Percentiles rank a stretch among this genome's conserved stretches.
These are phyloP conservation scores for Vulpes vulpes DNA, from an alignment of 2,113 vertebrate species.

Conservation along the genomic window DNA sequence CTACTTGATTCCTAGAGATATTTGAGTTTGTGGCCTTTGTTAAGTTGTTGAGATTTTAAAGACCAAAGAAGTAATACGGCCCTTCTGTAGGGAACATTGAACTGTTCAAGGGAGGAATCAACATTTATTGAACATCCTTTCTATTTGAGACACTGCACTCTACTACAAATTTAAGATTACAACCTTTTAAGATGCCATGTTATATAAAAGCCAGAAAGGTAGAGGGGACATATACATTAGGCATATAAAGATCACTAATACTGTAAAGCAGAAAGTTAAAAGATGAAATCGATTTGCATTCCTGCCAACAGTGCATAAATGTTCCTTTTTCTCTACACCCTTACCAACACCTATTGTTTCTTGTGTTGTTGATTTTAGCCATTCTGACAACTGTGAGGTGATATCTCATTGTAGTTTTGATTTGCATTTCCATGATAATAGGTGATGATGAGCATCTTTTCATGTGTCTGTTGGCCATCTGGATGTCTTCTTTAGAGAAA, in stretches of 20 bases:
- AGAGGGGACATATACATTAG: background rate
- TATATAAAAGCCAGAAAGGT: constrained; percentile 12
- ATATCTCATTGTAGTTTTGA: background rate
- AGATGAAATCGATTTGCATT: background rate
- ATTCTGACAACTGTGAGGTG: background rate
- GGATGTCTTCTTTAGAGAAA: background rate
- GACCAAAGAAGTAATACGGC: background rate
- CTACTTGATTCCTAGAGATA: background rate
- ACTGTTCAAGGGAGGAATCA: background rate
- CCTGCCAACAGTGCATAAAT: background rate
- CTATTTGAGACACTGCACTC: background rate
- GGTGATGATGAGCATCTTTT: background rate
- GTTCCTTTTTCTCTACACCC: background rate
- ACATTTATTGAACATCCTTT: constrained; percentile 12
- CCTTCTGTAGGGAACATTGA: constrained; percentile 25
- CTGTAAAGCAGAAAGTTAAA: constrained; percentile 1
- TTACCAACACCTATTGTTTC: background rate
- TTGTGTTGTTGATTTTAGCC: background rate
- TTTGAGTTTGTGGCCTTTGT: constrained; percentile 25
- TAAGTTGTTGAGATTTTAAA: constrained; percentile 32
- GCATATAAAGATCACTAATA: constrained; percentile 1
- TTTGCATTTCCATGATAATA: background rate
- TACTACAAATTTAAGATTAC: constrained; percentile 29
- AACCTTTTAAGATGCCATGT: background rate
- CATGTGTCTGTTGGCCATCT: background rate